Base-by-base conservation (phyloP, 2,888 invertebrate species). In the Choreutis nemorana region DNA sequence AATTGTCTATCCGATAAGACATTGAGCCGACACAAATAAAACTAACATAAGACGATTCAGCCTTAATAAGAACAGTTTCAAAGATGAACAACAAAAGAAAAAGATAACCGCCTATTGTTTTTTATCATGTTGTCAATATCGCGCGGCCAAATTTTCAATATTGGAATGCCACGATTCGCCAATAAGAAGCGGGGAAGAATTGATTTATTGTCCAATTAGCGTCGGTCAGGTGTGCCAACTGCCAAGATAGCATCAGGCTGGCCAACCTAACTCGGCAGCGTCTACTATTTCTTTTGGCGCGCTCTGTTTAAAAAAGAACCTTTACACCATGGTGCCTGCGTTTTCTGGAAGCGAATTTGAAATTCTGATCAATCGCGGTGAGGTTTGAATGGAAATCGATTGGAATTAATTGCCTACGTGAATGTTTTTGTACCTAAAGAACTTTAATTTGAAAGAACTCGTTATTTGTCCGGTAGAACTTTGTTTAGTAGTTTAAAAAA, bases 201-300 rank as follows among this genome's bases (percentile, higher is more conserved):
- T 79, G 79, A 79, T 78, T 78, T 78, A 79, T 79, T 79, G 77
- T 75, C 77, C 79, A 79, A 79, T 79, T 79, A 78, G 77, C 71
- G 77, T 78, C 72, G 73, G 75, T 78, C 79, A 77, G 75, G 77
- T 75, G 78, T 78, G 78, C 78, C 78, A 78, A 78, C 77, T 77
- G 77, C 75, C 75, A 73, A 77, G 78, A 78, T 78, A 78, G 65
- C 62, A 78, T 78, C 78, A 67, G 61, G 63, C 58, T 67, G 72
- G 72, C 64, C 72, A 77, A 73, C 75, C 71, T 71, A 71, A 73
- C 66, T 64, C 59, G 66, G 58, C 49, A 57, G 62, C 55, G 57
- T 57, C 68, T 66, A 66, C 63, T 66, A 71, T 70, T 75, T 75
- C 70, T 75, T 77, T 75, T 60, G 70, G 68, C 58, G 70, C 64